phyloP scores from a whole-genome alignment of 2,888 invertebrate genomes.

The Drosophila conformis region DNA sequence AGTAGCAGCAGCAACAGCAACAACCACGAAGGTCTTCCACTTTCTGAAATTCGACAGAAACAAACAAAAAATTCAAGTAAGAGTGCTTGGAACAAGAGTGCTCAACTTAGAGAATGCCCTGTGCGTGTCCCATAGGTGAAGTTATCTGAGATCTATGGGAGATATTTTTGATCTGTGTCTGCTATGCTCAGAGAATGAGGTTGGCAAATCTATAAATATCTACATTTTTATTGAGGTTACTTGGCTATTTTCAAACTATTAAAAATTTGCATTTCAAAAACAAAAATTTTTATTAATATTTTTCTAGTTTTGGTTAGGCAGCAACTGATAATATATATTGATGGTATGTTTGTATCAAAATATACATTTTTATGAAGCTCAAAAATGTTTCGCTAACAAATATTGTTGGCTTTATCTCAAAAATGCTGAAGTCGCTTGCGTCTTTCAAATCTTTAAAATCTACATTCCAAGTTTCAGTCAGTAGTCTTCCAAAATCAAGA shows the following conservation, averaged over 20 bases:
- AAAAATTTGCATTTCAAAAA: neutral
- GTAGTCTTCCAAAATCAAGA: neutral
- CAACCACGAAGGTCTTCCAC: constrained; percentile 81
- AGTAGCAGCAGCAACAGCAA: constrained; percentile 24
- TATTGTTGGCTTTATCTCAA: neutral
- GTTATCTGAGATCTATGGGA: neutral
- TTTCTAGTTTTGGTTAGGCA: neutral
- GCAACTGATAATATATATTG: neutral
- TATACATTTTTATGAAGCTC: neutral
- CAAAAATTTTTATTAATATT: neutral
- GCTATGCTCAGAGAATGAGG: neutral
- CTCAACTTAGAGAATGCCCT: constrained; percentile 1
- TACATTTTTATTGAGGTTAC: neutral
- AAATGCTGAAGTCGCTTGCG: neutral
- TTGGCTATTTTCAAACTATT: neutral
- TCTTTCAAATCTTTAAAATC: neutral
- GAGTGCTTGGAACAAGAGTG: neutral
- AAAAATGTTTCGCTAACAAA: neutral
- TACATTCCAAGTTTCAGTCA: neutral
- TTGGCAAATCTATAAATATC: neutral
- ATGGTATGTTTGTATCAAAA: neutral
- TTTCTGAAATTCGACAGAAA: constrained; percentile 75
- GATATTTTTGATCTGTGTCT: neutral
- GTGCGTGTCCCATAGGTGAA: too few relatives aligned
- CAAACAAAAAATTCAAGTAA: constrained; percentile 18